phyloP scores from a whole-genome alignment of 30 jellyfish, hydroid and myxozoan species.

The Pseudorhiza aurosa region DNA sequence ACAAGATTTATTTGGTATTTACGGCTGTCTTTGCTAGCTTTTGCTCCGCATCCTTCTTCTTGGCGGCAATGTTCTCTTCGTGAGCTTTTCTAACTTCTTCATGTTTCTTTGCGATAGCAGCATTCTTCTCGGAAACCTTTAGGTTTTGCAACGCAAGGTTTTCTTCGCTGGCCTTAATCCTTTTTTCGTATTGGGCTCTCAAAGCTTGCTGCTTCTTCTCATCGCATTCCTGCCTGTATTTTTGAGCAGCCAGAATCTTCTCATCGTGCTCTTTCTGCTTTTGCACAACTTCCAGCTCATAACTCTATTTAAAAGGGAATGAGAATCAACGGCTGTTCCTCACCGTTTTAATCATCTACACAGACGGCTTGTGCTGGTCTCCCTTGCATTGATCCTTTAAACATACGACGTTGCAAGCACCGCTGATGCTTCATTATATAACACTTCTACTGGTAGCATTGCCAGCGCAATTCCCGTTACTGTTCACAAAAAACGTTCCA shows the following conservation, averaged over 20 bases:
- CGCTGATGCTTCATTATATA: too few species aligned
- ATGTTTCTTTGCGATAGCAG: constrained; percentile 33
- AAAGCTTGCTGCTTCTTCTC: constrained; percentile 29
- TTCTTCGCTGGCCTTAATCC: constrained; percentile 57
- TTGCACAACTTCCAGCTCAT: constrained; percentile 8
- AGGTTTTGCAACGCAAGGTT: constrained; percentile 37
- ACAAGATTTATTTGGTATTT: too few species aligned
- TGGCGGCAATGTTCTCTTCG: constrained; percentile 49
- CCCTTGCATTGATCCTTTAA: too few species aligned
- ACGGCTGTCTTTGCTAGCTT: constrained; percentile 35
- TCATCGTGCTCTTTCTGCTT: constrained; percentile 51
- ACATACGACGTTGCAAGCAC: too few species aligned
- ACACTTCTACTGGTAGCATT: too few species aligned
- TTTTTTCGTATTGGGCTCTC: constrained; percentile 49
- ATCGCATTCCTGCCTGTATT: constrained; percentile 7
- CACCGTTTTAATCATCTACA: too few species aligned
- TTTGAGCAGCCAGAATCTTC: constrained; percentile 30
- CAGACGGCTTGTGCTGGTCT: too few species aligned
- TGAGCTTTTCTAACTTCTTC: constrained; percentile 50
- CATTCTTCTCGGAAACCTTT: constrained; percentile 20
- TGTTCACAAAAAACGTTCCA: too few species aligned
- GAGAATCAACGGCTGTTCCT: too few species aligned
- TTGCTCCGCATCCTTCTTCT: constrained; percentile 64
- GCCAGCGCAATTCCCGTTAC: too few species aligned
- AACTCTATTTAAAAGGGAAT: constrained; percentile 1